A percentile compares a stretch with the other conserved stretches of the same genome.
phyloP scores from a whole-genome alignment of 2,797 vertebrate species.

The Enteromius mattozi region DNA sequence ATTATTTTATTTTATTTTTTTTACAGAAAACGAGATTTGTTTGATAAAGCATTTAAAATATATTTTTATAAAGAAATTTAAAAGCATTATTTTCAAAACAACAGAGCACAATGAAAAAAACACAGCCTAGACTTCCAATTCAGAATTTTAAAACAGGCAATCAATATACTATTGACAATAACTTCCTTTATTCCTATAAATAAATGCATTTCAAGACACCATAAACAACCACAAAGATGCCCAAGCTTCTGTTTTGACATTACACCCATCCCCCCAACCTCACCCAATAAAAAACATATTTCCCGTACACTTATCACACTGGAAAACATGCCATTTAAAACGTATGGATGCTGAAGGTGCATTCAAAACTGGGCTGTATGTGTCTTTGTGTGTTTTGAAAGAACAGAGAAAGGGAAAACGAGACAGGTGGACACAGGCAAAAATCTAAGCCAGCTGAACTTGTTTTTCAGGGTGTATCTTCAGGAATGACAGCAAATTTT shows the following conservation, averaged over 20 bases:
- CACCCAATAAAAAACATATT: conserved; percentile 27
- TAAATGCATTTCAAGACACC: neutral
- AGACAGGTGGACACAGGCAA: neutral
- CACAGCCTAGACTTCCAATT: neutral
- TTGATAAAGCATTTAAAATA: neutral
- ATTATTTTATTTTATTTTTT: neutral
- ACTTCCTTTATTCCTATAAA: neutral
- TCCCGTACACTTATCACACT: neutral
- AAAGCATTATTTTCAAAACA: neutral
- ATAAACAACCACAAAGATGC: conserved; percentile 14
- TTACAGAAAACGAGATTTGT: neutral
- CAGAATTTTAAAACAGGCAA: neutral
- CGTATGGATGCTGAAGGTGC: neutral
- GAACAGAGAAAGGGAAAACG: neutral
- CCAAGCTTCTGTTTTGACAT: neutral
- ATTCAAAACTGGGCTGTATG: neutral
- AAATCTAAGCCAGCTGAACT: neutral
- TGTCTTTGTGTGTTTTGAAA: neutral
- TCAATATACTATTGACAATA: neutral
- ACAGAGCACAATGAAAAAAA: neutral
- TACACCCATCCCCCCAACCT: neutral
- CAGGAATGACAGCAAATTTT: neutral
- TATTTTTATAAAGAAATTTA: neutral
- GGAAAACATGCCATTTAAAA: neutral
- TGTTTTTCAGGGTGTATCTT: neutral